A percentile compares a stretch with the other conserved stretches of the same genome.
Evolutionary conservation across 2,888 invertebrate genomes (phyloP).

Genomic region (Spilosoma lubricipeda): DNA sequence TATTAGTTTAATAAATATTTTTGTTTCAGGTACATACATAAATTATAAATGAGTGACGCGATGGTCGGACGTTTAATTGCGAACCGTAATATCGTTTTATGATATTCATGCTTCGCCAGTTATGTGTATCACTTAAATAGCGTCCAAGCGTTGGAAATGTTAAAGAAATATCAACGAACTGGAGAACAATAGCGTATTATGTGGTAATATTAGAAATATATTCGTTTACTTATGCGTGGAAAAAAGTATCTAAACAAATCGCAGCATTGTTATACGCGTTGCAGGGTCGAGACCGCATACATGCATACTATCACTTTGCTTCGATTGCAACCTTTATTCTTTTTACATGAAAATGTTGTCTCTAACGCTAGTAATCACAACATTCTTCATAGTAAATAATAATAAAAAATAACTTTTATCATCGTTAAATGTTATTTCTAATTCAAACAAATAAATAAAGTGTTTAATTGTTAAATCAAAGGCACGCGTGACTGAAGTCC

Average conservation of each 20-base stretch:
- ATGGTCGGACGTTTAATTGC: constrained; percentile 67
- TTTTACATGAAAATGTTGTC: constrained; percentile 34
- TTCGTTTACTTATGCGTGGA: constrained; percentile 81
- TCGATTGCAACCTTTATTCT: constrained; percentile 41
- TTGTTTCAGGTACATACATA: constrained; percentile 7
- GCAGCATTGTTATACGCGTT: constrained; percentile 79
- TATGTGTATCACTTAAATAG: constrained; percentile 79
- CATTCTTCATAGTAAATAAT: background rate
- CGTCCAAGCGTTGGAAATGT: constrained; percentile 78
- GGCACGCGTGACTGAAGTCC: constrained; percentile 62
- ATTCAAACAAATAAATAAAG: constrained; percentile 27
- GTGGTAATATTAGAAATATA: constrained; percentile 86
- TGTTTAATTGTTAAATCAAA: constrained; percentile 54
- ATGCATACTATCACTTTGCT: constrained; percentile 51
- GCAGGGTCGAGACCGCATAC: constrained; percentile 70
- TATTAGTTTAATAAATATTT: too few species aligned
- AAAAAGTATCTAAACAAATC: constrained; percentile 85
- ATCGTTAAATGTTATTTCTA: background rate
- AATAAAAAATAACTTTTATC: background rate
- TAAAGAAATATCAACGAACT: constrained; percentile 82
- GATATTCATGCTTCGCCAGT: constrained; percentile 75
- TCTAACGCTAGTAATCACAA: background rate
- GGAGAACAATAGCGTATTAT: constrained; percentile 85
- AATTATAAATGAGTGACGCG: constrained; percentile 42
- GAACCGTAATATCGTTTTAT: constrained; percentile 71